Evolutionary conservation across 2,113 vertebrate species (phyloP), one percentile per base, ranked within the genome.

Genomic region (Pleuronectes platessa): DNA sequence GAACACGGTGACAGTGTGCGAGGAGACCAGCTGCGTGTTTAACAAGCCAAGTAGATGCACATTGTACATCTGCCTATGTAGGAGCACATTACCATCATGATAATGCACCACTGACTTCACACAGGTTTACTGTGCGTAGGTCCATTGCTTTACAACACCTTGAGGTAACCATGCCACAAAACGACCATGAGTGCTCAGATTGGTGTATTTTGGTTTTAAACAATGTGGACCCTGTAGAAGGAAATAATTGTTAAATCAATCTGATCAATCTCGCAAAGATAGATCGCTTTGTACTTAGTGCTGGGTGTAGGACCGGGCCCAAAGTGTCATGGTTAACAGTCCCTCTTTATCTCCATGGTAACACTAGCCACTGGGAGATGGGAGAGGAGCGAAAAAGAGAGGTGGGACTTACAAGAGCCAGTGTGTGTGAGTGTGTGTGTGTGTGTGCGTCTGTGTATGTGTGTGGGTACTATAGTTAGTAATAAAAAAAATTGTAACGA

Each of bases 321-420:
- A 55, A 74, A 40, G 27, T 31, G 21, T 31, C 27, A 74, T 59
- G 49, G 26, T 58, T 62, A 64, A 68, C 59, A 45, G 15, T 35
- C 31, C 31, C n/a, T 61, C 35, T 66, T 40, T 3, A 69, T 81
- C 68, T 42, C 69, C 69, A 68, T 71, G 69, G 65, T 45, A 80
- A 71, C 65, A 61, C 13, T 70, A 21, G n/a, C 49, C 51, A 61
- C 5, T 12, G 26, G 55, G 63, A 54, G 78, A 79, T 51, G 7
- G 47, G 59, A 75, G 18, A 54, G n/a, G 40, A 42, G 40, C 10
- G 40, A 59, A 49, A 27, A 14, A 23, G 23, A 51, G 55, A 58
- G 2, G 51, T 60, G 15, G 14, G 26, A 13, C 18, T 58, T 58
- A 26, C 13, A 65, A n/a, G 51, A 3, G 8, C n/a, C 5, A 2